Percentiles rank a stretch among this genome's conserved stretches.
Evolutionary conservation across 35 echinoderm and acorn worm species (phyloP).

Genomic region (Apostichopus californicus): DNA sequence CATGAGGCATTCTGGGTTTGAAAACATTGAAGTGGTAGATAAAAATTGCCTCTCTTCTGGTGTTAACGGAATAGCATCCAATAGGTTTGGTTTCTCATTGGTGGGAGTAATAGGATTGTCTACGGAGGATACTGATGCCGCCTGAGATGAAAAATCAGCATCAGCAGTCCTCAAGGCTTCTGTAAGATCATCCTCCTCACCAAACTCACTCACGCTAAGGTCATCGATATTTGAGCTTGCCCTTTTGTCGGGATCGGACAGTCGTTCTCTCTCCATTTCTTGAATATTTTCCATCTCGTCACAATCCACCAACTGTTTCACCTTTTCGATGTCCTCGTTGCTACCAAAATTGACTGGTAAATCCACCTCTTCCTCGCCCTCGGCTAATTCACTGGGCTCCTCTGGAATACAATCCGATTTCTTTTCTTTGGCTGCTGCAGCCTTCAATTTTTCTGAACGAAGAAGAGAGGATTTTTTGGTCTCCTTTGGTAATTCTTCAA

Average conservation of each 20-base stretch:
- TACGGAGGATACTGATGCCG: not conserved
- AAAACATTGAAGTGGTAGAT: constrained; percentile 31
- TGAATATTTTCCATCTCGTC: constrained; percentile 61
- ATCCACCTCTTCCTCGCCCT: constrained; percentile 29
- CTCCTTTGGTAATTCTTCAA: constrained; percentile 14
- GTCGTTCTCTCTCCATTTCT: constrained; percentile 31
- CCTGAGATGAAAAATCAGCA: constrained; percentile 70
- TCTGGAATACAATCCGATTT: constrained; percentile 30
- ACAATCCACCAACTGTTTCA: constrained; percentile 50
- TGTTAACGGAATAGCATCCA: constrained; percentile 32
- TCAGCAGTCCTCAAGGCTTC: constrained; percentile 63
- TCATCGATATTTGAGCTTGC: constrained; percentile 39
- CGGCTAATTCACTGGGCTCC: not conserved
- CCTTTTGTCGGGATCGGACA: constrained; percentile 35
- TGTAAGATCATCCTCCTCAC: constrained; percentile 83
- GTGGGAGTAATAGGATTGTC: constrained; percentile 34
- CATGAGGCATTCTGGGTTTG: constrained; percentile 78
- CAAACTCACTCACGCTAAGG: constrained; percentile 50
- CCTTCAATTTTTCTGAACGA: constrained; percentile 37
- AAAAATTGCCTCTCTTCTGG: constrained; percentile 46
- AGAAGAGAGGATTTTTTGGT: constrained; percentile 15
- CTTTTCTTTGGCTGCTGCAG: constrained; percentile 9
- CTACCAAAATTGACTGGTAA: constrained; percentile 25
- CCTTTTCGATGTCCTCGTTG: constrained; percentile 37
- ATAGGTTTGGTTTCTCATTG: constrained; percentile 14